These are phyloP conservation scores for Idris sp. DNA, from an alignment of 1,140 invertebrate species.

Conservation along the genomic window DNA sequence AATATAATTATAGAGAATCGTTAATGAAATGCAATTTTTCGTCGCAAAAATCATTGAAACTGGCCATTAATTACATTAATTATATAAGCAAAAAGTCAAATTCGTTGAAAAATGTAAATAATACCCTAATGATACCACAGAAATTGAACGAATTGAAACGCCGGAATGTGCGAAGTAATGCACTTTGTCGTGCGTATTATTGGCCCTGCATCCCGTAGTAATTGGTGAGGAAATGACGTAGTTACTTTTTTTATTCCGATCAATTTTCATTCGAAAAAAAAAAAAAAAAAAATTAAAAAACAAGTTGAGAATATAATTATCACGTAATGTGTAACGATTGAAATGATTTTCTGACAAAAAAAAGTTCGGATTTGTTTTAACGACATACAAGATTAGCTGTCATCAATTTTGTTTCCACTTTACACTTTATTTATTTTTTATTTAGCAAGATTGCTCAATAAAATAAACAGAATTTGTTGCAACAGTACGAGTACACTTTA, in stretches of 20 bases:
- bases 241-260: constrained; percentile 33
- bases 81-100: constrained; percentile 15
- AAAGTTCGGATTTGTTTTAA: neutral
- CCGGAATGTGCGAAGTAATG: constrained; percentile 54
- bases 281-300: too few relatives aligned
- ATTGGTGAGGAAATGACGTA: constrained; percentile 49
- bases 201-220: constrained; percentile 43
- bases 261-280: constrained; percentile 49
- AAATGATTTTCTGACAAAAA: constrained; percentile 9
- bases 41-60: constrained; percentile 3
- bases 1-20: too few relatives aligned
- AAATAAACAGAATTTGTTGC: constrained; percentile 41
- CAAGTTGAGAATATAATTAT: constrained; percentile 17
- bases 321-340: too few relatives aligned
- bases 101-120: constrained; percentile 28
- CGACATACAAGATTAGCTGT: neutral
- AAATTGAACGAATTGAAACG: constrained; percentile 30
- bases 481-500: constrained; percentile 21
- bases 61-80: constrained; percentile 28
- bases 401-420: constrained; percentile 17
- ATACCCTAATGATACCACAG: constrained; percentile 33
- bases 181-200: constrained; percentile 31
- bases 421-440: constrained; percentile 8
- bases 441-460: constrained; percentile 23
- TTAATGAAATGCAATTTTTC: constrained; percentile 1